A percentile compares a stretch with the other conserved stretches of the same genome.
Evolutionary conservation across 2,797 vertebrate species (phyloP).

Genomic region (Euphonia xanthogaster): DNA sequence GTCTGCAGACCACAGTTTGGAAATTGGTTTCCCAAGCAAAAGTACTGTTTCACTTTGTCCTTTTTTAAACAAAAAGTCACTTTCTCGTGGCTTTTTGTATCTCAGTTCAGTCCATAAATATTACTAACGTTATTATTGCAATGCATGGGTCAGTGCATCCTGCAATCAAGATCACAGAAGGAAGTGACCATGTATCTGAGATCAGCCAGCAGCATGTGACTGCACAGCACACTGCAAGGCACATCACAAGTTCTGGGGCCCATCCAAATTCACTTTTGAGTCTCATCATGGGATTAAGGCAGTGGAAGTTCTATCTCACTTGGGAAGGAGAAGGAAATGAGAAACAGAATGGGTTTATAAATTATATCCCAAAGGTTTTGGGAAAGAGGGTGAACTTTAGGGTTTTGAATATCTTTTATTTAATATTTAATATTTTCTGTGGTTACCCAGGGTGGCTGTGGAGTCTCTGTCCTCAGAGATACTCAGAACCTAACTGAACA

Average conservation of each 20-base stretch:
- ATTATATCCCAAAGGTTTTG: neutral
- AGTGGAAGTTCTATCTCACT: neutral
- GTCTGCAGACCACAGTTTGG: neutral
- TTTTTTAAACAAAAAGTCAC: neutral
- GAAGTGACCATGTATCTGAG: neutral
- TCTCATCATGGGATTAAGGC: neutral
- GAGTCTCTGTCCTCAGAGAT: neutral
- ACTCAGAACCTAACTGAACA: neutral
- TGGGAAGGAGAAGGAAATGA: neutral
- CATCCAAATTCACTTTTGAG: neutral
- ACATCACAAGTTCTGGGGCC: neutral
- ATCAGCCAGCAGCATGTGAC: neutral
- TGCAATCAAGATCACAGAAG: neutral
- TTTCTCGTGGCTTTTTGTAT: neutral
- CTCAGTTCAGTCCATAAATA: neutral
- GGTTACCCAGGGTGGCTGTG: neutral
- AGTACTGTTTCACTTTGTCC: neutral
- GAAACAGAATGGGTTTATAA: neutral
- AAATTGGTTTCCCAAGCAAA: neutral
- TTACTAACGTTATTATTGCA: neutral
- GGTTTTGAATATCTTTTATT: neutral
- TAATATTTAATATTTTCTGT: neutral
- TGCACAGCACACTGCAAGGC: neutral
- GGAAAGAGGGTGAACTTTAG: neutral
- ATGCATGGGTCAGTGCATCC: neutral